A percentile compares a stretch with the other conserved stretches of the same genome.
phyloP scores from a whole-genome alignment of 2,113 vertebrate genomes.

The Bufo gargarizans region DNA sequence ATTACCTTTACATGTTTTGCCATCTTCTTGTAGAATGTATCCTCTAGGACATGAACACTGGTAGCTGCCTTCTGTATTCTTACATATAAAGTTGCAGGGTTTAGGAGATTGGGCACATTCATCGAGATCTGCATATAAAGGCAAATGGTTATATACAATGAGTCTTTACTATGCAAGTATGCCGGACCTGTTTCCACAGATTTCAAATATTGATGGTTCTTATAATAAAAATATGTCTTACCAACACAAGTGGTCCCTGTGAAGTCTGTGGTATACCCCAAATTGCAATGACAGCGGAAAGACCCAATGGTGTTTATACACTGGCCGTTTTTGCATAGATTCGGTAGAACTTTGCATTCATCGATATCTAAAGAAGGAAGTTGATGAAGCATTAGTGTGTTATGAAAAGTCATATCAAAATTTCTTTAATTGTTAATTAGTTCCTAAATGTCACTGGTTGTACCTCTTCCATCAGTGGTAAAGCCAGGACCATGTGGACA shows the following conservation, averaged over 20 bases:
- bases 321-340: conserved; percentile 85
- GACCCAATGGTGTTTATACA: conserved; percentile 94
- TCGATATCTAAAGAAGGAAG: conserved; percentile 82
- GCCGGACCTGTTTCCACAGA: not conserved
- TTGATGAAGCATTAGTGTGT: not conserved
- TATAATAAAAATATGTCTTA: conserved; percentile 64
- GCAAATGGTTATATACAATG: not conserved
- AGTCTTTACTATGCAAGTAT: not conserved
- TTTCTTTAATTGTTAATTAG: not conserved
- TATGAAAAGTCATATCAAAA: not conserved
- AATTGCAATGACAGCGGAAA: conserved; percentile 88
- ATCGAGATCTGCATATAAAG: conserved; percentile 79
- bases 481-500: conserved; percentile 91
- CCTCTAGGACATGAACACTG: conserved; percentile 91
- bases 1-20: conserved; percentile 92
- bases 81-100: conserved; percentile 93
- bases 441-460: conserved; percentile 46
- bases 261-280: conserved; percentile 83
- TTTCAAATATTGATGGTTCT: not conserved
- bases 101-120: conserved; percentile 89
- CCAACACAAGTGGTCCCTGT: conserved; percentile 83
- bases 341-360: conserved; percentile 86
- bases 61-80: conserved; percentile 94
- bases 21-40: conserved; percentile 87
- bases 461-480: conserved; percentile 86